Evolutionary conservation across 2,888 invertebrate genomes (phyloP).

Genomic region (Eucera pruinosa): DNA sequence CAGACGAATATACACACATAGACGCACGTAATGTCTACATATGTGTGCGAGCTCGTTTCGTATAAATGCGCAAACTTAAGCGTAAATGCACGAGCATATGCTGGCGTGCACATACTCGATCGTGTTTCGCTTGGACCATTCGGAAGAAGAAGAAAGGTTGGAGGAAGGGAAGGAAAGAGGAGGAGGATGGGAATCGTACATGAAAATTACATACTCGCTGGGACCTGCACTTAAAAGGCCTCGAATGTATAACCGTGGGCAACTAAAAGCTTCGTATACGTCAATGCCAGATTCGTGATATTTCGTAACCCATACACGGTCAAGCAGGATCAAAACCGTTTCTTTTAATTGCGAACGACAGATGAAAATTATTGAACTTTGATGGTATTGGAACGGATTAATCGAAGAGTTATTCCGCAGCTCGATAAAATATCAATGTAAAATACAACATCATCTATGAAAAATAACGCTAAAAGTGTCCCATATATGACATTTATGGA

Average conservation of each 20-base stretch:
- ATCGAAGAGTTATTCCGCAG: no score
- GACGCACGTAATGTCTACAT: neutral
- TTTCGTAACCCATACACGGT: slow-evolving; percentile 55
- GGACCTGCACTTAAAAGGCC: slow-evolving; percentile 71
- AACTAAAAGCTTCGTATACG: slow-evolving; percentile 70
- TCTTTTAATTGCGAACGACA: slow-evolving; percentile 35
- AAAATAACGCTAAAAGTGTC: no score
- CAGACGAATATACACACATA: slow-evolving; percentile 6
- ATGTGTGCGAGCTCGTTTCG: slow-evolving; percentile 14
- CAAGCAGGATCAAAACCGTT: slow-evolving; percentile 13
- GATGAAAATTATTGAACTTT: slow-evolving; percentile 5
- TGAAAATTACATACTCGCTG: slow-evolving; percentile 73
- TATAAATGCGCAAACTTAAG: slow-evolving; percentile 56
- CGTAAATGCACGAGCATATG: slow-evolving; percentile 58
- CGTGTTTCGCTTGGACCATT: slow-evolving; percentile 59
- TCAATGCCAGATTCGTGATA: slow-evolving; percentile 70
- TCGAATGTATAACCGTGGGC: slow-evolving; percentile 69
- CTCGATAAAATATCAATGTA: no score
- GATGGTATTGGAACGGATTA: neutral
- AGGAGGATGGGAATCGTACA: slow-evolving; percentile 66
- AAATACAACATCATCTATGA: no score
- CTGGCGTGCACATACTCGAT: slow-evolving; percentile 57
- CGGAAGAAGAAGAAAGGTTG: slow-evolving; percentile 49
- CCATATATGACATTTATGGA: no score
- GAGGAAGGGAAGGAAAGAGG: slow-evolving; percentile 25